Evolutionary conservation across 2,113 vertebrate species (phyloP), one percentile per base, ranked within the genome.

Genomic region (Columba janthina): DNA sequence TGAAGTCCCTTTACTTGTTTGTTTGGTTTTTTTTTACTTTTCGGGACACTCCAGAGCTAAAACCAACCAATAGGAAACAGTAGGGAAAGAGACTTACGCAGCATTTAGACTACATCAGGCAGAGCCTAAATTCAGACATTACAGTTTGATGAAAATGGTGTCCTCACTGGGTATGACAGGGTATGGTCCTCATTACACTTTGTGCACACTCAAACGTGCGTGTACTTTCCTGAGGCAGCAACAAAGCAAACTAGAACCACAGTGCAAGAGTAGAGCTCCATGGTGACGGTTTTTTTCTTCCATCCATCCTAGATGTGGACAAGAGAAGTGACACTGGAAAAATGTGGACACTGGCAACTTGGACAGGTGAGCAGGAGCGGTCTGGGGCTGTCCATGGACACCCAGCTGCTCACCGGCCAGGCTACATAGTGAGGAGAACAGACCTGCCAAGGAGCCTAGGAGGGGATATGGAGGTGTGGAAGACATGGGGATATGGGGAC

Each of bases 111-210:
- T 51, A 60, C 3, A 8, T 72, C 40, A 82, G 88, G 26, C 17
- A 85, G 78, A 69, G 29, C 24, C 21, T 61, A 28, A 91, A 85
- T 44, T 69, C 66, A 72, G 85, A 42, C 26, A 57, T 44, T 21
- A 51, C 0, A 1, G 8, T 40, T 82, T 24, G n/a, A 6, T 65
- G 29, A 70, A 61, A 61, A 3, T 29, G 7, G 4, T 2, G 7
- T 60, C 61, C 32, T 64, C 44, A 21, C 17, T 48, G 26, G 15
- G 2, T 44, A 10, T 76, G 21, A 65, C 4, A 12, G 15, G 44
- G 18, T 25, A 38, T 38, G 38, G 38, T 58, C 22, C 8, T 86
- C 20, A 9, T 58, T 58, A 54, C 14, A 38, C 8, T 32, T 88
- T 86, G 36, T 82, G 22, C 34, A 82, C 25, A 62, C 17, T 6